Base-by-base conservation (phyloP, 2,113 vertebrate species). In the Hippocampus abdominalis region DNA sequence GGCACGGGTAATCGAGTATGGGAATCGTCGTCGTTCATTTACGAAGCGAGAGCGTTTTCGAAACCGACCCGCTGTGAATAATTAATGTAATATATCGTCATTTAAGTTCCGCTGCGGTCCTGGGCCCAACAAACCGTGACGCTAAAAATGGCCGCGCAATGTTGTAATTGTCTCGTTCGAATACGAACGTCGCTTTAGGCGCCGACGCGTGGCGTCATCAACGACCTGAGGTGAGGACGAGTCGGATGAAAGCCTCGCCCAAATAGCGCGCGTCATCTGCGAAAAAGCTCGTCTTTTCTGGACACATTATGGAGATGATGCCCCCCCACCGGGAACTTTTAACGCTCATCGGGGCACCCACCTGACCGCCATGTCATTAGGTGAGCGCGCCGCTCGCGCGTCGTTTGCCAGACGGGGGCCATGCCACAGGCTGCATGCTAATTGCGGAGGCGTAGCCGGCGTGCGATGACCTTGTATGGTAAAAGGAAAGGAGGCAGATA, bases 341-440 rank as follows among this genome's bases (percentile, higher is more conserved):
- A 69, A 66, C 69, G 67, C 80, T 81, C 83, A 79, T 76, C 0
- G 73, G 42, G 83, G 80, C 83, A 18, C 67, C 69, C 71, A 72
- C 54, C 75, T 87, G 89, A 89, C 86, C 84, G 86, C 86, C 86
- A 84, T 84, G 82, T 90, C 89, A 89, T 90, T 90, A 88, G 78
- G 75, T 71, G 83, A 70, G 70, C 65, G 67, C 70, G 65, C 25
- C 16, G 79, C 78, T 68, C 40, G 68, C 53, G 75, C 69, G 79
- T 69, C 81, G 53, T 20, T 75, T 68, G 68, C 83, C 87, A 90
- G 87, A 89, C 89, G 87, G 88, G 88, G 32, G 81, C 84, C 84
- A 71, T 70, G 59, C 88, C 83, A 84, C 86, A 40, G 87, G 81
- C 87, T 88, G 87, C 86, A 90, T 90, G 87, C 88, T 90, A 90